Percentiles rank a stretch among this genome's conserved stretches.
Evolutionary conservation across 2,113 vertebrate species (phyloP).

Genomic region (Polypterus bichir): DNA sequence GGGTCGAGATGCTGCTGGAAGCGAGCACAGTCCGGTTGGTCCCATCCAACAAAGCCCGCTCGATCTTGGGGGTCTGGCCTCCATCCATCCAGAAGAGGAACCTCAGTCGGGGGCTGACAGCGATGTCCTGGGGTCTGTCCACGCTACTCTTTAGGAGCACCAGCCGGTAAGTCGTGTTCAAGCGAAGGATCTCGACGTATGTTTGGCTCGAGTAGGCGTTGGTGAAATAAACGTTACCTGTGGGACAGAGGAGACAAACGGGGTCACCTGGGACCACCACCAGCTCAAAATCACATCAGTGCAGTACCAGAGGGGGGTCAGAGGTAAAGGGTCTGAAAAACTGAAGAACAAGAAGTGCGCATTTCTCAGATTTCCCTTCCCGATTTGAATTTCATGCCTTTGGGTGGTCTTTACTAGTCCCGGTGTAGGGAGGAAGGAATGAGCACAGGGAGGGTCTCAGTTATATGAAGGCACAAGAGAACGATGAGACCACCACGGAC

Average conservation of each 20-base stretch:
- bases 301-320: too few species aligned
- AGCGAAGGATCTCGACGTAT: constrained; percentile 69
- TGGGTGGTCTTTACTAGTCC: too few species aligned
- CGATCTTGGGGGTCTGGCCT: constrained; percentile 81
- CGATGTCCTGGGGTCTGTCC: constrained; percentile 69
- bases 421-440: too few species aligned
- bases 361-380: too few species aligned
- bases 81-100: constrained; percentile 84
- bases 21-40: constrained; percentile 77
- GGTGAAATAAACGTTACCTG: constrained; percentile 88
- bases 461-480: too few species aligned
- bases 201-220: constrained; percentile 71
- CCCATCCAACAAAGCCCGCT: constrained; percentile 75
- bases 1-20: constrained; percentile 70
- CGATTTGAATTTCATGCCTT: too few species aligned
- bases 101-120: constrained; percentile 74
- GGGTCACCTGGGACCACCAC: too few species aligned
- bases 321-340: too few species aligned
- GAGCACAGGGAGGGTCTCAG: too few species aligned
- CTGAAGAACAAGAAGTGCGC: too few species aligned
- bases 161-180: constrained; percentile 73
- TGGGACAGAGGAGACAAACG: neutral
- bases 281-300: too few species aligned
- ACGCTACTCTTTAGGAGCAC: constrained; percentile 66
- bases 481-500: too few species aligned